These are phyloP conservation scores for Crotalus tigris DNA, from an alignment of 2,113 vertebrate species.

Conservation along the genomic window DNA sequence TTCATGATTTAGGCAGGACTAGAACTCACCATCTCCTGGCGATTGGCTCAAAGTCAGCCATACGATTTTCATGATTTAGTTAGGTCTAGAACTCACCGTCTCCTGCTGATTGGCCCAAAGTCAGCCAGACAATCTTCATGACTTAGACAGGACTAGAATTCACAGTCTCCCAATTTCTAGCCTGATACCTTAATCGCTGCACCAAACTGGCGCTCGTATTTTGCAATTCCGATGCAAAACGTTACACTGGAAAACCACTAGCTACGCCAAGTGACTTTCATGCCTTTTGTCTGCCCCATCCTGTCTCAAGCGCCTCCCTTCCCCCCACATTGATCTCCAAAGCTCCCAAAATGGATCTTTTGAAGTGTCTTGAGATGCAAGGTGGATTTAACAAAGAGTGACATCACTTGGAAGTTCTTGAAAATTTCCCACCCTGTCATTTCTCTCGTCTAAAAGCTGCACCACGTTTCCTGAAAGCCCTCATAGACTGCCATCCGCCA, in stretches of 20 bases:
- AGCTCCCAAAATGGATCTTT: not conserved
- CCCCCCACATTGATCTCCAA: not conserved
- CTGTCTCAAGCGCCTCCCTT: not conserved
- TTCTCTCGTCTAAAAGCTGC: not conserved
- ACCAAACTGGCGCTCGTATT: not conserved
- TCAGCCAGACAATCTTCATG: rapidly evolving
- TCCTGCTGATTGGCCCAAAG: not conserved
- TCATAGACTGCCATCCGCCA: no score
- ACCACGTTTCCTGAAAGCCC: not conserved
- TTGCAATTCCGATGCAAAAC: not conserved
- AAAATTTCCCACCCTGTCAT: not conserved
- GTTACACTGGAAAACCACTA: not conserved
- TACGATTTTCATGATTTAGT: not conserved
- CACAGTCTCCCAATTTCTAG: not conserved
- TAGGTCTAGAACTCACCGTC: no score
- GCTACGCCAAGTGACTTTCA: not conserved
- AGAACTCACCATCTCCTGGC: no score
- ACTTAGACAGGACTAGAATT: not conserved
- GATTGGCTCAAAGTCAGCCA: not conserved
- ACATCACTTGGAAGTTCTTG: not conserved
- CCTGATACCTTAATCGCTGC: not conserved
- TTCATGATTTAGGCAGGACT: not conserved
- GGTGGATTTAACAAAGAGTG: not conserved
- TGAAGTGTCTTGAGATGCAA: not conserved
- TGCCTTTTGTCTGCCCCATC: not conserved